A percentile compares a stretch with the other conserved stretches of the same genome.
Conservation (phyloP, 1,140 invertebrate genomes). For the Atta colombica region DNA sequence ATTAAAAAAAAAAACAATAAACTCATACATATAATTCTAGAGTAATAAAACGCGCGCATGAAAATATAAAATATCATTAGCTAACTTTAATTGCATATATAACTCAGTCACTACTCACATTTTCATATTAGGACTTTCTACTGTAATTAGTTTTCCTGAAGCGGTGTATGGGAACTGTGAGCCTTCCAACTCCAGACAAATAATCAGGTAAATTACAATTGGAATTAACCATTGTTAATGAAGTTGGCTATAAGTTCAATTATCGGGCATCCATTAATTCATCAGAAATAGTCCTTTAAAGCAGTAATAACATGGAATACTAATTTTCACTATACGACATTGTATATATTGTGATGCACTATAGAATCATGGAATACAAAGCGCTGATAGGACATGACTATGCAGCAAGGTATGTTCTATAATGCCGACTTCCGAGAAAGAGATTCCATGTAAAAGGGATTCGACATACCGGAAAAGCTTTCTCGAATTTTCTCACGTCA, state of each 20-base stretch:
- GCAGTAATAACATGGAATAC: conserved; percentile 13
- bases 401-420: conserved; percentile 27
- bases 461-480: conserved; percentile 56
- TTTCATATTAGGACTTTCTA: conserved; percentile 8
- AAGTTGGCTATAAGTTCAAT: conserved; percentile 2
- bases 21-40: neutral
- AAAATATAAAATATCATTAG: neutral
- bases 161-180: neutral
- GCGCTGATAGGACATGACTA: conserved; percentile 21
- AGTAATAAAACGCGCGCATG: neutral
- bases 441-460: conserved; percentile 56
- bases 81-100: neutral
- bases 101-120: neutral
- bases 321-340: conserved; percentile 44
- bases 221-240: conserved; percentile 18
- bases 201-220: conserved; percentile 14
- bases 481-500: conserved; percentile 51
- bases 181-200: neutral
- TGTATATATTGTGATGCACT: neutral
- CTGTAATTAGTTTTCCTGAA: conserved; percentile 7
- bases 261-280: conserved; percentile 9
- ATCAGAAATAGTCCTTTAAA: conserved; percentile 40
- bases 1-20: neutral
- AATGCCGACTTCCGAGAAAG: conserved; percentile 45
- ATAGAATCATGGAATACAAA: neutral